phyloP scores from a whole-genome alignment of 2,888 invertebrate genomes.

The Oscheius sp. region DNA sequence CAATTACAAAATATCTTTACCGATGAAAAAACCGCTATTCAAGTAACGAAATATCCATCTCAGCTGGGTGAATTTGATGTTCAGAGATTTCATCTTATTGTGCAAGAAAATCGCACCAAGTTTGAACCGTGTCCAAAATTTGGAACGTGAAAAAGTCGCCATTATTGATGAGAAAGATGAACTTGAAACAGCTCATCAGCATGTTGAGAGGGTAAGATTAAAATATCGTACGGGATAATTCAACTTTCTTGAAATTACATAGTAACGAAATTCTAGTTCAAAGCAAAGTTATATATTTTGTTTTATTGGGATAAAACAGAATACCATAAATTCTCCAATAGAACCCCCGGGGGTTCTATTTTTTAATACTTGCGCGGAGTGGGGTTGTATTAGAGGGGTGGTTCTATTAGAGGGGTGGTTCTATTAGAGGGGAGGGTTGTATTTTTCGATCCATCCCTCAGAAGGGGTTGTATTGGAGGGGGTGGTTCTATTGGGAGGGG shows the following conservation, averaged over 20 bases:
- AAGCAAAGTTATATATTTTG: too few species aligned
- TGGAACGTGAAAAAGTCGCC: slow-evolving; percentile 81
- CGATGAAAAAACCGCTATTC: slow-evolving; percentile 83
- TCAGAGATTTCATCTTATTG: slow-evolving; percentile 80
- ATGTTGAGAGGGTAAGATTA: slow-evolving; percentile 44
- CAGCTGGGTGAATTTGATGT: slow-evolving; percentile 78
- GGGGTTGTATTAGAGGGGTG: too few species aligned
- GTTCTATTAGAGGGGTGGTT: too few species aligned
- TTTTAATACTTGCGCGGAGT: too few species aligned
- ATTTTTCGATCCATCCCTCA: too few species aligned
- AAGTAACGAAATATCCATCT: slow-evolving; percentile 71
- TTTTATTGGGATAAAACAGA: too few species aligned
- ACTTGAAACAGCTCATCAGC: slow-evolving; percentile 44
- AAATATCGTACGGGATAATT: too few species aligned
- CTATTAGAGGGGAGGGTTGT: too few species aligned
- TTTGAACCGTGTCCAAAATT: slow-evolving; percentile 80
- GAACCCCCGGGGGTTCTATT: too few species aligned
- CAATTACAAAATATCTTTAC: slow-evolving; percentile 87
- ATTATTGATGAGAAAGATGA: slow-evolving; percentile 54
- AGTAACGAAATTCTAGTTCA: slow-evolving; percentile 66
- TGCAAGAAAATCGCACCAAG: slow-evolving; percentile 94
- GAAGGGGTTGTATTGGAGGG: too few species aligned
- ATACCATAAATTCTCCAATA: too few species aligned
- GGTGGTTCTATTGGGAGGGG: too few species aligned
- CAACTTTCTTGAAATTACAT: slow-evolving; percentile 29